These are phyloP conservation scores for Phoeniculus purpureus DNA, from an alignment of 2,797 vertebrate species.

Conservation along the genomic window DNA sequence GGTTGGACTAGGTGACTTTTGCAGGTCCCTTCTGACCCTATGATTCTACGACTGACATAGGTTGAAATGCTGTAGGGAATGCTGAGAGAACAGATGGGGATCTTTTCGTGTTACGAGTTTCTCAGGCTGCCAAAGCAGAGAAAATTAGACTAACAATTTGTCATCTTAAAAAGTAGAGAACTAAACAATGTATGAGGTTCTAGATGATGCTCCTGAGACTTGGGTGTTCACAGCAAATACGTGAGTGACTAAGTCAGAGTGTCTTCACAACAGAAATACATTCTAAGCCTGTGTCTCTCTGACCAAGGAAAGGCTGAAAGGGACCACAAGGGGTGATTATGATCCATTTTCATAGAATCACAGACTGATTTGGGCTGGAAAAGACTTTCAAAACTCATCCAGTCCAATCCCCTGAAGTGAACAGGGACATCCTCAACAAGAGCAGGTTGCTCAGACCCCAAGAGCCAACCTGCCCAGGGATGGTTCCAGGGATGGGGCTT, in stretches of 20 bases:
- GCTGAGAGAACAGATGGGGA: neutral
- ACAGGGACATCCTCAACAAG: too few species aligned
- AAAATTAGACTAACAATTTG: neutral
- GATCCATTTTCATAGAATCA: too few species aligned
- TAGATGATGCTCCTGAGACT: neutral
- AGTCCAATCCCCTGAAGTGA: too few species aligned
- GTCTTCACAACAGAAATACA: neutral
- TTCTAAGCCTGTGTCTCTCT: neutral
- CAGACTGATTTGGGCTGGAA: too few species aligned
- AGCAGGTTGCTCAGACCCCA: too few species aligned
- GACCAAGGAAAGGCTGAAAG: neutral
- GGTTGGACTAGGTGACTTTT: too few species aligned
- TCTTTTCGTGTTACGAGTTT: neutral
- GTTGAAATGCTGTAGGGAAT: neutral
- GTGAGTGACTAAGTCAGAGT: neutral
- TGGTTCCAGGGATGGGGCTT: too few species aligned
- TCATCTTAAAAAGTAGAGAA: neutral
- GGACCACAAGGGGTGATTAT: neutral
- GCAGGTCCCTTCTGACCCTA: too few species aligned
- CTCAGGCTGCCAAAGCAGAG: neutral
- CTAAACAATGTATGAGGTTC: accelerated
- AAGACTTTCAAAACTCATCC: too few species aligned
- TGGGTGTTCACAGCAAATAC: neutral
- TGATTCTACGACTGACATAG: neutral
- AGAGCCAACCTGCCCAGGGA: too few species aligned